Evolutionary conservation across 1,140 invertebrate species (phyloP), one percentile per base, ranked within the genome.

Genomic region (Drosophila lacteicornis): DNA sequence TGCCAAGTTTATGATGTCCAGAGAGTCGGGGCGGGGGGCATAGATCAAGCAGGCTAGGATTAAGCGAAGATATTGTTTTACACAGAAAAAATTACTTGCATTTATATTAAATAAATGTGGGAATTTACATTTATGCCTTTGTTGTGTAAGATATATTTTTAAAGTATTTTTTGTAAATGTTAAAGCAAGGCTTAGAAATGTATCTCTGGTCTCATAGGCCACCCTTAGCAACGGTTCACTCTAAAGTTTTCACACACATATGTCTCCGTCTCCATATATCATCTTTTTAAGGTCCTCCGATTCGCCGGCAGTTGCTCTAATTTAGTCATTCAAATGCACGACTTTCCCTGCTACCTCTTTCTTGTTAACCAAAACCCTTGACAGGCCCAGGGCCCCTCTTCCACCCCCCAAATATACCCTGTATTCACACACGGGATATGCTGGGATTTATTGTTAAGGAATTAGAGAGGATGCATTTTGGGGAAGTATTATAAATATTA

Each of bases 1-100:
- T 42, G 45, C 45, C 55, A 73, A 73, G 45, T 73, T 73, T 73
- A 73, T 73, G 70, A 56, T 60, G 68, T 73, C 70, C 55, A 73
- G 46, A 60, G 40, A 13, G 33, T 19, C 19, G 27, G 62, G n/a
- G 15, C 19, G 33, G 7, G n/a, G 11, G 27, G 13, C 17, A 56
- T 70, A 70, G 68, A 73, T 73, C 69, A 73, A 43, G 38, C 33
- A n/a, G 30, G 15, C 45, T 9, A 65, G 33, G 59, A 51, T 42
- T 36, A 17, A 46, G 25, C 17, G 33, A 11, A 50, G 15, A 65
- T 11, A 33, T 8, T 9, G 2, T 0, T 33, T 33, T 36, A 36
- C 33, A 36, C 33, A 11, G 33, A 12, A 36, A 3, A 36, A 11
- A 3, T 3, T 2, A 11, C 11, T 12, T 8, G 30, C 6, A 6